phyloP scores from a whole-genome alignment of 2,888 invertebrate species.

The Barypeithes pellucidus region DNA sequence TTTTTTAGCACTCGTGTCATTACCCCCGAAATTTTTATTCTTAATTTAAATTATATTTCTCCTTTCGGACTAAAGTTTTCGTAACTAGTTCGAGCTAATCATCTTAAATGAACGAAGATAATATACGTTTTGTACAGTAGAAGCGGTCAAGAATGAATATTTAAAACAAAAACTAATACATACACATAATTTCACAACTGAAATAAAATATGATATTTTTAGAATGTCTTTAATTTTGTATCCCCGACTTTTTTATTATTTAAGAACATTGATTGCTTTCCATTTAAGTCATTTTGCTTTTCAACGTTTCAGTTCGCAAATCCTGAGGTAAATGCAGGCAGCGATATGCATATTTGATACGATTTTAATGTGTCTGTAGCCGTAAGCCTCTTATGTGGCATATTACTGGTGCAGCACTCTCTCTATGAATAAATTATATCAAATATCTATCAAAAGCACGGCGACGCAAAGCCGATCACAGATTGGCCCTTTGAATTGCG shows the following conservation, averaged over 20 bases:
- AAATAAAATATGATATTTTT: background rate
- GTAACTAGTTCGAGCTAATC: no score
- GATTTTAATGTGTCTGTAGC: slow-evolving; percentile 72
- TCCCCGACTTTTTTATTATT: slow-evolving; percentile 16
- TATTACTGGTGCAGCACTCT: slow-evolving; percentile 71
- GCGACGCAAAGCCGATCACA: slow-evolving; percentile 67
- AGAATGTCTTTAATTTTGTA: background rate
- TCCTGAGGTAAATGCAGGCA: slow-evolving; percentile 67
- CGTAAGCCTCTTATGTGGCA: slow-evolving; percentile 71
- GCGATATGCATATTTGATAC: slow-evolving; percentile 72
- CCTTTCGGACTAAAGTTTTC: no score
- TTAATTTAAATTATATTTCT: no score
- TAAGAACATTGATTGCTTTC: slow-evolving; percentile 26
- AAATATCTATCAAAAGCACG: slow-evolving; percentile 79
- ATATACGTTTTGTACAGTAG: no score
- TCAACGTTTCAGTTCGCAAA: slow-evolving; percentile 57
- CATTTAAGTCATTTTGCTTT: slow-evolving; percentile 43
- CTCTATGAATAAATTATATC: slow-evolving; percentile 82
- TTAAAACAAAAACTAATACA: no score
- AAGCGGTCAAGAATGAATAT: no score
- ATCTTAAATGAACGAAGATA: no score
- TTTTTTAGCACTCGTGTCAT: no score
- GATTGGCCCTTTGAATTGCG: slow-evolving; percentile 50
- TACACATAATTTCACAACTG: no score
- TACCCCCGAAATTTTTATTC: no score